phyloP scores from a whole-genome alignment of 2,888 invertebrate genomes.

The Rhorus exstirpatorius region DNA sequence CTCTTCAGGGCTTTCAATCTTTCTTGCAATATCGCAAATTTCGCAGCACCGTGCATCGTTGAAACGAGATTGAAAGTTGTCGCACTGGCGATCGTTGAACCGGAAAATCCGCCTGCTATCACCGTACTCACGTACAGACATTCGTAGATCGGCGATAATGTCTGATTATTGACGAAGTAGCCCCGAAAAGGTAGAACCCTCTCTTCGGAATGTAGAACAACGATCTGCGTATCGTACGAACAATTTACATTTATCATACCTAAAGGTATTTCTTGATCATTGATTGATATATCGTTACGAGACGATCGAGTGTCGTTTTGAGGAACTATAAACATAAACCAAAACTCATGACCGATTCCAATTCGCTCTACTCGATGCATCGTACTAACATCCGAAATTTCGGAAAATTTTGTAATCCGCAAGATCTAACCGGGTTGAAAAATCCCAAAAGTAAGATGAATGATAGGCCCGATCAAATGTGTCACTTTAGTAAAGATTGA shows the following conservation, averaged over 20 bases:
- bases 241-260: neutral
- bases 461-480: neutral
- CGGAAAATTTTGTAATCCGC: no score
- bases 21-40: slow-evolving; percentile 77
- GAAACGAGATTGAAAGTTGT: slow-evolving; percentile 79
- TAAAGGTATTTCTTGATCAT: neutral
- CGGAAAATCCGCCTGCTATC: slow-evolving; percentile 70
- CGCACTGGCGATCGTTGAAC: slow-evolving; percentile 76
- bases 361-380: no score
- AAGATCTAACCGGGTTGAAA: no score
- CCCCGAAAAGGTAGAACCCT: slow-evolving; percentile 78
- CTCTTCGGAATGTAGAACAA: slow-evolving; percentile 64
- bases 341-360: no score
- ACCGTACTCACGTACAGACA: slow-evolving; percentile 73
- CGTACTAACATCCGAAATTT: no score
- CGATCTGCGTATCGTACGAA: slow-evolving; percentile 61
- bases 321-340: no score
- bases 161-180: slow-evolving; percentile 77
- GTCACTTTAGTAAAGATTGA: neutral
- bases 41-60: slow-evolving; percentile 80
- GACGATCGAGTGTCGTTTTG: no score
- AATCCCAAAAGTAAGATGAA: no score
- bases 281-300: no score
- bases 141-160: slow-evolving; percentile 75
- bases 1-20: slow-evolving; percentile 72